These are phyloP conservation scores for Cerastis rubricosa DNA, from an alignment of 2,888 invertebrate species.

Conservation along the genomic window DNA sequence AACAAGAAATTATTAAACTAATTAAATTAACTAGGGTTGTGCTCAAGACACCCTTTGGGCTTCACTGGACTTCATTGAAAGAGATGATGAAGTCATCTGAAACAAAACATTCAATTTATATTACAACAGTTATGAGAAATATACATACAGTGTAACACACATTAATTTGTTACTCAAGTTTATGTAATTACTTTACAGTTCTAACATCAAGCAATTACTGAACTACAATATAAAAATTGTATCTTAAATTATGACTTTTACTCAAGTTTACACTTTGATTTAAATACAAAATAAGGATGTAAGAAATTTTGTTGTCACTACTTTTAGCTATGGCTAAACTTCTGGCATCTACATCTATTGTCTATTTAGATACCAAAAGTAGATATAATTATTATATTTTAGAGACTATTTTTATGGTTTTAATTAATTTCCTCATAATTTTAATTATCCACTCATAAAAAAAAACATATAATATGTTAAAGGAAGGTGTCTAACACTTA, in stretches of 20 bases:
- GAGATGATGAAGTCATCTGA: constrained; percentile 83
- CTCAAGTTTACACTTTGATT: too few relatives aligned
- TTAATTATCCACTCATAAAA: neutral
- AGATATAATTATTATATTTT: too few relatives aligned
- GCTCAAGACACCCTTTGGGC: constrained; percentile 85
- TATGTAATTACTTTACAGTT: too few relatives aligned
- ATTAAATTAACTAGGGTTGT: constrained; percentile 60
- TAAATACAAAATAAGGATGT: too few relatives aligned
- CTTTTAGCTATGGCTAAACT: too few relatives aligned
- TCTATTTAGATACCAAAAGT: too few relatives aligned
- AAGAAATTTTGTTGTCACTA: too few relatives aligned
- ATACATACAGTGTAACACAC: neutral
- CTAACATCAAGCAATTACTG: too few relatives aligned
- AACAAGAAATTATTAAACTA: constrained; percentile 64
- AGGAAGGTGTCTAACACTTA: neutral
- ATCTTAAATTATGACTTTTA: too few relatives aligned
- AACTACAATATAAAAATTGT: too few relatives aligned
- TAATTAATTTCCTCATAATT: neutral
- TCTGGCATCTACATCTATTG: too few relatives aligned
- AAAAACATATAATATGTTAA: neutral
- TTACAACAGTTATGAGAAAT: neutral
- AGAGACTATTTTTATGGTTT: too few relatives aligned
- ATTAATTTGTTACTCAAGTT: neutral
- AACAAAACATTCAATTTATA: constrained; percentile 72
- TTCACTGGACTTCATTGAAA: constrained; percentile 80